Conservation (phyloP, 1,140 invertebrate genomes). For the Episyrphus balteatus region DNA sequence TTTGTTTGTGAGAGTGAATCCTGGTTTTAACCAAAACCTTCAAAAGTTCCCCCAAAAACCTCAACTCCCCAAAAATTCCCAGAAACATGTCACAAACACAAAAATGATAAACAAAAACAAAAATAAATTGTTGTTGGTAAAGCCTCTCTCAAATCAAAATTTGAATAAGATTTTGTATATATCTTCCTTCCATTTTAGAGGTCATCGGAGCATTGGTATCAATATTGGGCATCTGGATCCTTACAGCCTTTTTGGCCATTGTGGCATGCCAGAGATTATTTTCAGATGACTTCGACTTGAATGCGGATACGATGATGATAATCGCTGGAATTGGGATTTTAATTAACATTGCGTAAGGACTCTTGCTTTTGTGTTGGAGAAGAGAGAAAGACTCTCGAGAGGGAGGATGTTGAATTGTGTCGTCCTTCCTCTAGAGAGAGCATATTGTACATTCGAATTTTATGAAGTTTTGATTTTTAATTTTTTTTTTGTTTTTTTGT, state of each 20-base stretch:
- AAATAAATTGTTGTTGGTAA: not conserved
- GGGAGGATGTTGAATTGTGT: not conserved
- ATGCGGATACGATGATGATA: constrained; percentile 75
- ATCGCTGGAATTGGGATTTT: constrained; percentile 71
- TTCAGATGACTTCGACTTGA: constrained; percentile 61
- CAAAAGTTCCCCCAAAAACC: no score
- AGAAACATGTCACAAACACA: no score
- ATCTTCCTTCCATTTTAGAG: constrained; percentile 37
- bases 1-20: no score
- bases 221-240: constrained; percentile 68
- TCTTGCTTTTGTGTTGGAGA: constrained; percentile 3
- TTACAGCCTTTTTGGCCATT: constrained; percentile 76
- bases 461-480: not conserved
- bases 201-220: constrained; percentile 52
- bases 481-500: constrained; percentile 11
- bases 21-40: no score
- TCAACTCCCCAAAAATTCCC: no score
- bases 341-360: constrained; percentile 73
- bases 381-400: not conserved
- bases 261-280: constrained; percentile 65
- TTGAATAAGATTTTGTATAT: no score
- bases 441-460: not conserved
- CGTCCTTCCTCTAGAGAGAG: not conserved
- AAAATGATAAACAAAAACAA: no score
- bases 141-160: not conserved